Conservation (phyloP, 2,113 vertebrate species). For the Bettongia penicillata region DNA sequence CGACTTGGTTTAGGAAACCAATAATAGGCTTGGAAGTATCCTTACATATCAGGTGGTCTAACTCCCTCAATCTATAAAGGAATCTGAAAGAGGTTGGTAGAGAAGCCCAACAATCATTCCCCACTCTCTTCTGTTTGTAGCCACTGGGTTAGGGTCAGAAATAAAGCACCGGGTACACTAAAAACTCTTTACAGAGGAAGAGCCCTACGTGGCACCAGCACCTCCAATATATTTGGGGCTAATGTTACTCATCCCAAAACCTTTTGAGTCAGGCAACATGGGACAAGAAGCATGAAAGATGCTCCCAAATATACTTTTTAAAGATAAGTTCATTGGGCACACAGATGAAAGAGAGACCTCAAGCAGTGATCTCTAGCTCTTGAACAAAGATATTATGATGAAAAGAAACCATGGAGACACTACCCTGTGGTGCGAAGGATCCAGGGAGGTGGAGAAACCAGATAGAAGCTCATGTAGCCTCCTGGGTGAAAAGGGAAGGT, state of each 20-base stretch:
- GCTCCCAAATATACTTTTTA: neutral
- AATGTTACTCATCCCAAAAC: neutral
- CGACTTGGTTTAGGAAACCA: neutral
- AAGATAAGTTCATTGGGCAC: neutral
- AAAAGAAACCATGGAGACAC: too few species aligned
- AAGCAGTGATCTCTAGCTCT: neutral
- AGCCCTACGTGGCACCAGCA: neutral
- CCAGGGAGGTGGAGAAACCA: neutral
- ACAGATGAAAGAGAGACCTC: conserved; percentile 36
- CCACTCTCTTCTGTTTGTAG: neutral
- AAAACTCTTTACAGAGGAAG: neutral
- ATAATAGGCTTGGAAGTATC: neutral
- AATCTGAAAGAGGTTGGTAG: conserved; percentile 9
- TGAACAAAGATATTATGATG: too few species aligned
- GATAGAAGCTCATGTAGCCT: neutral
- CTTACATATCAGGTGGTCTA: neutral
- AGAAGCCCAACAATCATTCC: neutral
- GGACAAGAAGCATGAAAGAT: neutral
- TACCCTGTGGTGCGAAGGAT: neutral
- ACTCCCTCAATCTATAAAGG: neutral
- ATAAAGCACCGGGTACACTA: neutral
- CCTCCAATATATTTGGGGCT: neutral
- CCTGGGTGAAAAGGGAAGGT: neutral
- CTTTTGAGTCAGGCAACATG: neutral
- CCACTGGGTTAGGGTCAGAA: neutral